Conservation (phyloP, 2,113 vertebrate species). For the Synchiropus splendidus region DNA sequence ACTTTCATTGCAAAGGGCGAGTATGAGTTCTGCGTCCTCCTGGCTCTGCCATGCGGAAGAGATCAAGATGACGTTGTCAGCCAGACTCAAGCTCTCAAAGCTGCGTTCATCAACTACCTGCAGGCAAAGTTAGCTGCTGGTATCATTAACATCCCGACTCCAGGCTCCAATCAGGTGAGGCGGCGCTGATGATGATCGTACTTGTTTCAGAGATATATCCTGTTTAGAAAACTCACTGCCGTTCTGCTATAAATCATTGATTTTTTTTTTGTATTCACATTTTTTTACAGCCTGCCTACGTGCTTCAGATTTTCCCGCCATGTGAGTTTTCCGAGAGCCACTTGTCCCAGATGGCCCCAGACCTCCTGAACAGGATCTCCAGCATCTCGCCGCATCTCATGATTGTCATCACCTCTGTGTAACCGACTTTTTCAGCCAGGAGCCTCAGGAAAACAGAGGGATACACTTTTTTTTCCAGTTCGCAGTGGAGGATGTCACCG, state of each 20-base stretch:
- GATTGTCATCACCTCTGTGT: conserved; percentile 98
- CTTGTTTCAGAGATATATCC: no score
- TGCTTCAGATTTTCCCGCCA: conserved; percentile 97
- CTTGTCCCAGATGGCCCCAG: conserved; percentile 88
- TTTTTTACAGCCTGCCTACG: conserved; percentile 81
- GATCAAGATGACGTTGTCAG: conserved; percentile 94
- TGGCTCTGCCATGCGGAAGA: conserved; percentile 93
- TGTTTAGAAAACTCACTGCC: not conserved
- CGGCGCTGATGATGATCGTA: no score
- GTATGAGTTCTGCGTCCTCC: conserved; percentile 89
- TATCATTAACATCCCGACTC: conserved; percentile 97
- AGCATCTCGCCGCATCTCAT: conserved; percentile 98
- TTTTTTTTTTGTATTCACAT: no score
- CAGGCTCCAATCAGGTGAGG: conserved; percentile 92
- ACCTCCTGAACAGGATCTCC: conserved; percentile 94
- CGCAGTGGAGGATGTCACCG: conserved; percentile 34
- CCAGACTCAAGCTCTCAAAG: conserved; percentile 91
- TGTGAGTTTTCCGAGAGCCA: conserved; percentile 97
- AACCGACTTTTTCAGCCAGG: conserved; percentile 50
- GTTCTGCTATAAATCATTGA: no score
- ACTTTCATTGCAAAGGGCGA: conserved; percentile 74
- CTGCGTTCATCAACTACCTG: conserved; percentile 94
- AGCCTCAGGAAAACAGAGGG: conserved; percentile 60
- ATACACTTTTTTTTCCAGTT: conserved; percentile 25
- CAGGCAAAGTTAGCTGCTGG: conserved; percentile 93